Conservation (phyloP, 2,797 vertebrate species). For the Channallabes apus region DNA sequence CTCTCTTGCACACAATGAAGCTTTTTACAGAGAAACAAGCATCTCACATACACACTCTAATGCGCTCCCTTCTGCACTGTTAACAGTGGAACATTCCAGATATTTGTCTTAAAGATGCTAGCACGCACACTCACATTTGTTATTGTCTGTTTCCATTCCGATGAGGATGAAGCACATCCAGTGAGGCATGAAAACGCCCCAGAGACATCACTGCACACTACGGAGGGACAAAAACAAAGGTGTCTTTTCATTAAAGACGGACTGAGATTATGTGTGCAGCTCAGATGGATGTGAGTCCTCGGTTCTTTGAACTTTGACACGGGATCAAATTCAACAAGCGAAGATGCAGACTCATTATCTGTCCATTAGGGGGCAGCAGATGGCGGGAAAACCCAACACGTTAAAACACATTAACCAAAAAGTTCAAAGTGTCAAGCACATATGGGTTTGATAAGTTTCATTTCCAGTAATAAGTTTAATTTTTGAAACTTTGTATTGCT, state of each 20-base stretch:
- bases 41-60: constrained; percentile 26
- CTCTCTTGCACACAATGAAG: constrained; percentile 4
- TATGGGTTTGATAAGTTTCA: too few species aligned
- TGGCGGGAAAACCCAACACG: neutral
- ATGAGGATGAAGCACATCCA: neutral
- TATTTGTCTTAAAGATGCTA: constrained; percentile 52
- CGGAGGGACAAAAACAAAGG: neutral
- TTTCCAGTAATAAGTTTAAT: too few species aligned
- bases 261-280: constrained; percentile 1
- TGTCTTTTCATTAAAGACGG: neutral
- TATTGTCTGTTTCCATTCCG: neutral
- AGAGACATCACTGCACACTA: neutral
- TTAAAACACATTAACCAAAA: too few species aligned
- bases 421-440: neutral
- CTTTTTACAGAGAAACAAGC: constrained; percentile 5
- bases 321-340: neutral
- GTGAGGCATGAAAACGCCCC: neutral
- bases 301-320: constrained; percentile 6
- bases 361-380: constrained; percentile 21
- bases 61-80: neutral
- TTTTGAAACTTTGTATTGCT: neutral
- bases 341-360: neutral
- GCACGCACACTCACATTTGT: neutral
- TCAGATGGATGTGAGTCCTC: neutral
- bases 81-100: constrained; percentile 34